Base-by-base conservation (phyloP, 2,797 vertebrate species). In the Eulemur rubriventer region DNA sequence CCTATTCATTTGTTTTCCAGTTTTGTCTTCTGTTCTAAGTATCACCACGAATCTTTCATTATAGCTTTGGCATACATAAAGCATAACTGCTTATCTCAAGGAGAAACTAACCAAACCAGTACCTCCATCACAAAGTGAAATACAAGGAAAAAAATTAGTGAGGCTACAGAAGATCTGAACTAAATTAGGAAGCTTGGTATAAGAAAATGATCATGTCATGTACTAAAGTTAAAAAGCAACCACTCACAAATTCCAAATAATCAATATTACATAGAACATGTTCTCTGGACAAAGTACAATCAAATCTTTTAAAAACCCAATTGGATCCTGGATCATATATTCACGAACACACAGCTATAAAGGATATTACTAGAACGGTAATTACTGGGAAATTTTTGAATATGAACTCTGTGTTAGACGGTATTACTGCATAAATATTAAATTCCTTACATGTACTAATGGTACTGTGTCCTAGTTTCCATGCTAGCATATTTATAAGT, bases 221-320 rank as follows among this genome's bases (percentile, higher is more conserved):
- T 28, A 90, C 48, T 75, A 55, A 73, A 92, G 52, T 61, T 76
- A 95, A 63, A 93, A 78, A 91, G 61, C 22, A 93, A 84, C 22
- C 20, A 65, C n/a, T 22, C n/a, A 87, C 28, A 82, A 65, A 70
- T 87, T 84, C 41, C 61, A 90, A 84, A 83, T 43, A 91, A 73
- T 41, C 17, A 86, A 73, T 14, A 83, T 79, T 82, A 80, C 65
- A 59, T 4, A 70, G 52, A 65, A 55, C 63, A 65, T 26, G n/a
- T 87, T 87, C 50, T 81, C 73, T 83, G 78, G 48, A 96, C 52
- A 84, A 1, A 81, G 20, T 33, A 8, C 35, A 84, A 55, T 50
- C n/a, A 89, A 80, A 87, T 65, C 73, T 92, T 79, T 75, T 20
- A 38, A 78, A 92, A 94, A 67, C 52, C 20, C 52, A 89, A 50